Base-by-base conservation (phyloP, 2,888 invertebrate species). In the Brachyopa scutellaris region DNA sequence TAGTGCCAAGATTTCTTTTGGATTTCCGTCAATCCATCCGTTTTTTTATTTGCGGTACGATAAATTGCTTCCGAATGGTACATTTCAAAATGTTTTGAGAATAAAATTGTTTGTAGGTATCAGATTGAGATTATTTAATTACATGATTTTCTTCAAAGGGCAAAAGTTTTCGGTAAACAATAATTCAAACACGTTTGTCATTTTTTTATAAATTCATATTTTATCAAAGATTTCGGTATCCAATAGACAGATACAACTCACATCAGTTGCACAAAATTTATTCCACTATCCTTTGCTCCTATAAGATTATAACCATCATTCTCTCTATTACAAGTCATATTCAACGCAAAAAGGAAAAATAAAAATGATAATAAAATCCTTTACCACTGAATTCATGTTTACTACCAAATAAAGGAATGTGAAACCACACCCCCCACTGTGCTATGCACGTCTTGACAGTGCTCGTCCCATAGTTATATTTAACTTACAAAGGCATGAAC, bases 401-500 rank as follows among this genome's bases (percentile, higher is more conserved):
- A 74, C 66, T 55, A 74, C 61, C 59, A 79, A 67, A 79, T 79
- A 79, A 67, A 67, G 38, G 31, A 23, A 74, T 69, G 74, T 38
- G 53, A 53, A 67, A 70, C 47, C 47, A 67, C 59, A 79, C 66
- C 79, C 61, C 79, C 66, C 61, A 40, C 61, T 74, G 79, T 72
- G 67, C 40, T 23, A 23, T 40, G 72, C 33, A 57, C 42, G 42
- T 78, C 51, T 31, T 38, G 31, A 57, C 69, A 76, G 38, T 62
- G 40, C 11, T 64, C 47, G 62, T 51, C 57, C 57, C 51, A 62
- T 69, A 76, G 69, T 76, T 76, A 38, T 80, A 64, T 70, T 76
- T 51, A 76, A 80, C 61, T 69, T 76, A 69, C 62, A 76, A 70
- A 64, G 64, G 31, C 64, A 70, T 76, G 69, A 79, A 69, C 55